Evolutionary conservation across 2,888 invertebrate species (phyloP).

Genomic region (Troglohyphantes excavatus): DNA sequence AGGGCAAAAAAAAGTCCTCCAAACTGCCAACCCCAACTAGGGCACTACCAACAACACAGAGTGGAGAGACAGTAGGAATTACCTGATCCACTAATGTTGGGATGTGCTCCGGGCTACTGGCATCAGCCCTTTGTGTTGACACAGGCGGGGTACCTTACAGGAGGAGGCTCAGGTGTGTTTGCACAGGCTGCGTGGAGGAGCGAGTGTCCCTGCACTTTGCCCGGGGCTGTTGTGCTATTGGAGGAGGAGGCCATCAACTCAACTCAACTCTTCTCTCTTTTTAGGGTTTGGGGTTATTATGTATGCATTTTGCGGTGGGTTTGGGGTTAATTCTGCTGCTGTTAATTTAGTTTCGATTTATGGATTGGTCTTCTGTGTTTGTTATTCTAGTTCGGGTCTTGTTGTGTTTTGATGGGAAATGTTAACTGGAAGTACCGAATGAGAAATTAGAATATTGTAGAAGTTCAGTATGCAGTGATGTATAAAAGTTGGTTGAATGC

Average conservation of each 20-base stretch:
- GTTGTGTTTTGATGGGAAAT: background rate
- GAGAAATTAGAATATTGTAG: no score
- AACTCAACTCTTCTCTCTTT: constrained; percentile 3
- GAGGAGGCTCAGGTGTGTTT: constrained; percentile 71
- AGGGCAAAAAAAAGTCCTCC: background rate
- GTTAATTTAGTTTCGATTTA: constrained; percentile 39
- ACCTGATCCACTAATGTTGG: constrained; percentile 74
- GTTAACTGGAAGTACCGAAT: no score
- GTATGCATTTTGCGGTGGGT: constrained; percentile 50
- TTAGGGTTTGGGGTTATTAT: constrained; percentile 49
- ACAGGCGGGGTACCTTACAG: constrained; percentile 31
- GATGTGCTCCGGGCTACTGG: constrained; percentile 59
- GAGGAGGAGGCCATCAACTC: constrained; percentile 12
- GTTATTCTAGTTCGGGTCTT: background rate
- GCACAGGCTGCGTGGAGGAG: constrained; percentile 47
- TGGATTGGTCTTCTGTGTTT: background rate
- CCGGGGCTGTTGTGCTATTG: constrained; percentile 65
- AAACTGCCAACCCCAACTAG: background rate
- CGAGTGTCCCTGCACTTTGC: constrained; percentile 5
- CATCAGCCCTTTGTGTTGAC: constrained; percentile 62
- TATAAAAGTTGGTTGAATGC: no score
- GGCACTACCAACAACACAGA: background rate
- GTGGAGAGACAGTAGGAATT: constrained; percentile 44
- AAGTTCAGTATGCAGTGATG: no score
- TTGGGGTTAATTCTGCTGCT: background rate